Base-by-base conservation (phyloP, 2,888 invertebrate genomes). In the Heliconius ismenius region DNA sequence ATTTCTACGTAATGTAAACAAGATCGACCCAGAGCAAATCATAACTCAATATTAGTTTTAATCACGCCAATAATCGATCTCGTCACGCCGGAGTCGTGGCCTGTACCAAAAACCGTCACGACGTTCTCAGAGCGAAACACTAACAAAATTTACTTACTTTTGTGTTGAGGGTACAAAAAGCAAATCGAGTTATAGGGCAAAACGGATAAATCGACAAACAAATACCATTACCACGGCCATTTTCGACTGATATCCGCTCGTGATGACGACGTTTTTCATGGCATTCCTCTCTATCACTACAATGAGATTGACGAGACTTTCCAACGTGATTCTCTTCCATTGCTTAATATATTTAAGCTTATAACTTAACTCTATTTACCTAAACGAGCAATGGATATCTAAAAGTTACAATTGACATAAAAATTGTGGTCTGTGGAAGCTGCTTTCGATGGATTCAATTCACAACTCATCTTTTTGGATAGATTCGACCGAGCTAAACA, bases 171-270 rank as follows among this genome's bases (percentile, higher is more conserved):
- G 86, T 83, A 92, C 90, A 93, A 94, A 94, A 94, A 94, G 89
- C 91, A 93, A 94, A 94, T 94, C 94, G 91, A 94, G 94, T 94
- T 94, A 94, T 90, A 84, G 87, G 81, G 86, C 89, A 91, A 93
- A 94, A 92, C 91, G 92, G 92, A 93, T 88, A 92, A 94, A 94
- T 93, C 91, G 86, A 93, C 92, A 87, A 89, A 93, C 92, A 93
- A 93, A 94, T 87, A 92, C 89, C 87, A 92, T 93, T 93, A 93
- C 84, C 90, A 92, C 92, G 92, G 92, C 90, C 90, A 91, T 92
- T 92, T 92, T 89, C 87, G 88, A 90, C 84, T 88, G 90, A 88
- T 89, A 88, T 86, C 88, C 89, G 91, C 91, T 92, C 93, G 93
- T 93, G 93, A 93, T 90, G 90, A 85, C 84, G 81, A 83, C 81